phyloP scores from a whole-genome alignment of 1,140 invertebrate genomes.

The Acyrthosiphon pisum region DNA sequence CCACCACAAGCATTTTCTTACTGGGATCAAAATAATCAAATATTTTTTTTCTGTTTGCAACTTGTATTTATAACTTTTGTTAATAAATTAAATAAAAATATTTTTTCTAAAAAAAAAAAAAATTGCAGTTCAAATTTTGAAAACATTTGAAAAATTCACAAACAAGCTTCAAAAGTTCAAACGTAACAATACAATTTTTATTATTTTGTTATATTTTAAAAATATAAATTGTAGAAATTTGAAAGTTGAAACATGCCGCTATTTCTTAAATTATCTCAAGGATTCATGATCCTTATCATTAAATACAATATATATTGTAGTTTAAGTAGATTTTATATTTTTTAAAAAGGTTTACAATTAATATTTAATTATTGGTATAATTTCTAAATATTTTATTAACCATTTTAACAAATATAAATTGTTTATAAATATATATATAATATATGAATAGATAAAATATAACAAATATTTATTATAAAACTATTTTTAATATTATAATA shows the following conservation, averaged over 20 bases:
- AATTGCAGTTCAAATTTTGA: too few species aligned
- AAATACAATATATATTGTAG: neutral
- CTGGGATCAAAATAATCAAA: too few species aligned
- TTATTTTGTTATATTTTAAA: too few species aligned
- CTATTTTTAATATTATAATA: neutral
- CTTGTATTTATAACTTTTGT: too few species aligned
- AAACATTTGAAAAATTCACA: too few species aligned
- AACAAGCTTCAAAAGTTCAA: too few species aligned
- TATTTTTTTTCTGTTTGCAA: too few species aligned
- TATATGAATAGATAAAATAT: neutral
- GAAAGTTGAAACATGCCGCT: neutral
- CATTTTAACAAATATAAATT: slow-evolving; percentile 26
- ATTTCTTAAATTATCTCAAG: neutral
- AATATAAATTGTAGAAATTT: too few species aligned
- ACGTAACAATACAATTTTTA: too few species aligned
- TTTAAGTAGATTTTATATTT: neutral
- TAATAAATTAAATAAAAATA: too few species aligned
- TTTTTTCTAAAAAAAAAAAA: too few species aligned
- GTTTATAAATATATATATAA: neutral
- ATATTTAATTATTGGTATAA: neutral
- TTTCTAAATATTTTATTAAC: slow-evolving; percentile 21
- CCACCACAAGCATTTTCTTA: too few species aligned
- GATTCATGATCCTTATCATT: neutral
- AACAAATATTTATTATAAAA: neutral
- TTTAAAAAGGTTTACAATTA: neutral